These are phyloP conservation scores for Eristalis pertinax DNA, from an alignment of 2,888 invertebrate species.

Conservation along the genomic window DNA sequence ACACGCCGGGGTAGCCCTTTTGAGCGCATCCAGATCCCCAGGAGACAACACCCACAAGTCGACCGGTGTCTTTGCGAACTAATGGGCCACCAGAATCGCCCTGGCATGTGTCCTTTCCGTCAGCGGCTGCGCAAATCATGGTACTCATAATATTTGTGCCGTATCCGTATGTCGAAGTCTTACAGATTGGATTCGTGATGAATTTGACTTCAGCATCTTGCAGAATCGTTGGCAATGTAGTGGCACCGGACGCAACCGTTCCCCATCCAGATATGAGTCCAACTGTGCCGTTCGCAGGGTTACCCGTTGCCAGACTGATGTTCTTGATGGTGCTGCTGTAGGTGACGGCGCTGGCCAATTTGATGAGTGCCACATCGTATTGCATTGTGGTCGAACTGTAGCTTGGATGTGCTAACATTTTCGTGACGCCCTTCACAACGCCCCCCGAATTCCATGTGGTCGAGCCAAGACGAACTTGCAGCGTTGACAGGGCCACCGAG, in stretches of 20 bases:
- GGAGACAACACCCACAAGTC: slow-evolving; percentile 80
- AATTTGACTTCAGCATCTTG: slow-evolving; percentile 83
- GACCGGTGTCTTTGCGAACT: slow-evolving; percentile 73
- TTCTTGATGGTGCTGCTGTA: background rate
- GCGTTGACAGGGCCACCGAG: background rate
- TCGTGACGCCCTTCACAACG: background rate
- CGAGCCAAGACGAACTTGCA: slow-evolving; percentile 21
- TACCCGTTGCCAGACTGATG: background rate
- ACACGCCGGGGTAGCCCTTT: slow-evolving; percentile 81
- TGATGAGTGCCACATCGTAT: slow-evolving; percentile 10
- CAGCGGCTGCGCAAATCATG: slow-evolving; percentile 84
- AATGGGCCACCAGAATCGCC: slow-evolving; percentile 80
- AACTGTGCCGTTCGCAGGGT: background rate
- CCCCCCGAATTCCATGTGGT: slow-evolving; percentile 31
- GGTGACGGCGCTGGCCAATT: background rate
- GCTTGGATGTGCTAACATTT: background rate
- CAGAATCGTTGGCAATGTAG: slow-evolving; percentile 73
- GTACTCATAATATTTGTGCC: slow-evolving; percentile 79
- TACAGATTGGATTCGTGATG: slow-evolving; percentile 81
- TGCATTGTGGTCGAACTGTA: slow-evolving; percentile 18
- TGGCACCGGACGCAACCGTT: background rate
- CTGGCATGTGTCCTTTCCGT: slow-evolving; percentile 82
- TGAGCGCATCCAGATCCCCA: slow-evolving; percentile 82
- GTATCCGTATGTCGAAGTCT: slow-evolving; percentile 79
- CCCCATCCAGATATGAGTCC: slow-evolving; percentile 33